Percentiles rank a stretch among this genome's conserved stretches.
Evolutionary conservation across 2,888 invertebrate species (phyloP).

Genomic region (Drosophila kuntzei): DNA sequence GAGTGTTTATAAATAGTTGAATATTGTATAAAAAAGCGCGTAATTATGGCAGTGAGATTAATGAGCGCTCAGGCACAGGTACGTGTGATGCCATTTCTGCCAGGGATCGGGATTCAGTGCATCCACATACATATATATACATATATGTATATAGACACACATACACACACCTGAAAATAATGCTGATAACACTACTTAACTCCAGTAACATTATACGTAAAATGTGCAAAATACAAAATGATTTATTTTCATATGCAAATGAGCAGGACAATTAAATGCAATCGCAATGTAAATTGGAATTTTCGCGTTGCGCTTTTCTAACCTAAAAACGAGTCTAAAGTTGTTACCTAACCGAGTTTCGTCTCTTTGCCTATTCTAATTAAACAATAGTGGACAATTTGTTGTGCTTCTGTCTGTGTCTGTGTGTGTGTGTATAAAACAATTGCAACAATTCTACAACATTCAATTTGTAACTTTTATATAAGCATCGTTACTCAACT

Average conservation of each 20-base stretch:
- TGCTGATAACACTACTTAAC: conserved; percentile 48
- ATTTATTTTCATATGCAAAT: conserved; percentile 39
- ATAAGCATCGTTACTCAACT: conserved; percentile 58
- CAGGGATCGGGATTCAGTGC: conserved; percentile 35
- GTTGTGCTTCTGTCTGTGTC: conserved; percentile 11
- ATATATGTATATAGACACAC: conserved; percentile 1
- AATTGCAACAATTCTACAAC: conserved; percentile 19
- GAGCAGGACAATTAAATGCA: conserved; percentile 6
- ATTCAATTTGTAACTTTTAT: conserved; percentile 38
- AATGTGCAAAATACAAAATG: conserved; percentile 28
- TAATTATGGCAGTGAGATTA: conserved; percentile 83
- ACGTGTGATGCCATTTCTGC: conserved; percentile 57
- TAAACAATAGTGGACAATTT: conserved; percentile 15
- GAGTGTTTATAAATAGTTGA: conserved; percentile 55
- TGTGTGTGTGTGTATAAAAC: background rate
- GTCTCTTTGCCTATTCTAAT: conserved; percentile 29
- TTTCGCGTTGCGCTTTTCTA: conserved; percentile 73
- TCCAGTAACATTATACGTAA: conserved; percentile 44
- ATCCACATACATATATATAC: conserved; percentile 25
- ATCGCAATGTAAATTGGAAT: conserved; percentile 25
- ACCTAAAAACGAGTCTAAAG: conserved; percentile 78
- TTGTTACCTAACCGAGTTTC: conserved; percentile 79
- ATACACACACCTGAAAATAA: conserved; percentile 17
- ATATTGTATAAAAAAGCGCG: conserved; percentile 38
- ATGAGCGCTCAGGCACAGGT: conserved; percentile 83